A percentile compares a stretch with the other conserved stretches of the same genome.
Conservation (phyloP, 2,113 vertebrate genomes). For the Sinocyclocheilus anshuiensis region DNA sequence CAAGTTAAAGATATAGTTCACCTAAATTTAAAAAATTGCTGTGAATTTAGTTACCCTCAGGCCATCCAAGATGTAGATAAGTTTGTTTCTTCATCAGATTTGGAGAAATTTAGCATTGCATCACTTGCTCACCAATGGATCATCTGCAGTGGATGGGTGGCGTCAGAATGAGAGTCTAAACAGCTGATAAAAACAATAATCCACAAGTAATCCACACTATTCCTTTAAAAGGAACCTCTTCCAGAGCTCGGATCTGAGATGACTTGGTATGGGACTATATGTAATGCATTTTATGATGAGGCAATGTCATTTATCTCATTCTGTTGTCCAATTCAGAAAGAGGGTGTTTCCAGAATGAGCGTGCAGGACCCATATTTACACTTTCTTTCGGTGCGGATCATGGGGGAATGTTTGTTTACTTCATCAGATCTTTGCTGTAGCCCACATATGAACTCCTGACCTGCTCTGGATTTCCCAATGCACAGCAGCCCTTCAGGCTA, state of each 20-base stretch:
- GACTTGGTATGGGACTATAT: not conserved
- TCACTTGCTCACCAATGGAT: no score
- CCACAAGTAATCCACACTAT: no score
- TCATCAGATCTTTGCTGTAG: slow-evolving; percentile 1
- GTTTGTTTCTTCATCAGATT: not conserved
- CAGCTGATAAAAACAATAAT: no score
- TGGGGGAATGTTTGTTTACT: slow-evolving; percentile 15
- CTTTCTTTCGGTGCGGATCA: not conserved
- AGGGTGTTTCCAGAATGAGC: not conserved
- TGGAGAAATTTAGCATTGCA: no score
- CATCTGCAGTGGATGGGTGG: no score
- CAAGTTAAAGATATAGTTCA: not conserved
- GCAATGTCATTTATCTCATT: not conserved
- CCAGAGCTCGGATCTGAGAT: no score
- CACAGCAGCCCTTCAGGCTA: slow-evolving; percentile 11
- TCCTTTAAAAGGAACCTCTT: no score
- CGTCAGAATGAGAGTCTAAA: no score
- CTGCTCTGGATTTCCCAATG: slow-evolving; percentile 8
- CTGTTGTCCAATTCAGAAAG: not conserved
- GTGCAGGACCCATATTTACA: not conserved
- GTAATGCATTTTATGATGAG: not conserved
- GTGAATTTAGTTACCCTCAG: not conserved
- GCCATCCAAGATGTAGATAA: not conserved
- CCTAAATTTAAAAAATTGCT: not conserved
- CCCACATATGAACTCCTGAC: not conserved